Base-by-base conservation (phyloP, 2,888 invertebrate genomes). In the Dermolepida albohirtum region DNA sequence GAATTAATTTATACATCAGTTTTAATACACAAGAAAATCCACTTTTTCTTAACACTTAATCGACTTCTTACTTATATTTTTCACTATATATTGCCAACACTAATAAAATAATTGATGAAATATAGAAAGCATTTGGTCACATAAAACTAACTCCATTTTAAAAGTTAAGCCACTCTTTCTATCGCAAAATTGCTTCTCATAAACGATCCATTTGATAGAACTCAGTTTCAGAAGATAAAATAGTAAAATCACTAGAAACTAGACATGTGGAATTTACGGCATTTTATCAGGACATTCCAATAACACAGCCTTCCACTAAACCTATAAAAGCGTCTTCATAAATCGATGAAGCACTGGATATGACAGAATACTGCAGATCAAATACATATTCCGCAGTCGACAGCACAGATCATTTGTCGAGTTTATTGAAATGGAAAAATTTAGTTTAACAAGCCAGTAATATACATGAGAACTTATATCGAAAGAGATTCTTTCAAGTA, bases 401-500 rank as follows among this genome's bases (percentile, higher is more conserved):
- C 59, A 47, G 34, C 59, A 47, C 44, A 59, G 59, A 59, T 59
- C 59, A 59, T 59, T 59, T 59, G 14, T 59, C 47, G 47, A 47
- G 34, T 41, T 59, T 59, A 59, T 47, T 59, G 59, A 44, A 47
- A 47, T 29, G 59, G 59, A 59, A 59, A 44, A 47, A 59, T 59
- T 59, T 59, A 59, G 47, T 59, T 59, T 59, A 59, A 59, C 59
- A 59, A 59, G 59, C 29, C 29, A 47, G 59, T 47, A 59, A 27
- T 47, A 29, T 34, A 34, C 29, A 47, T 34, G 29, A 47, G 57
- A 44, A 44, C 29, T 16, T 34, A 34, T 47, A 59, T 44, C 14
- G 16, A 47, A 34, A 12, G n/a, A 44, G 8, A 16, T 2, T 16
- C 11, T 12, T n/a, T 59, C 29, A 59, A 8, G 47, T 59, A 47